Evolutionary conservation across 2,113 vertebrate species (phyloP), one percentile per base, ranked within the genome.

Genomic region (Apeltes quadracus): DNA sequence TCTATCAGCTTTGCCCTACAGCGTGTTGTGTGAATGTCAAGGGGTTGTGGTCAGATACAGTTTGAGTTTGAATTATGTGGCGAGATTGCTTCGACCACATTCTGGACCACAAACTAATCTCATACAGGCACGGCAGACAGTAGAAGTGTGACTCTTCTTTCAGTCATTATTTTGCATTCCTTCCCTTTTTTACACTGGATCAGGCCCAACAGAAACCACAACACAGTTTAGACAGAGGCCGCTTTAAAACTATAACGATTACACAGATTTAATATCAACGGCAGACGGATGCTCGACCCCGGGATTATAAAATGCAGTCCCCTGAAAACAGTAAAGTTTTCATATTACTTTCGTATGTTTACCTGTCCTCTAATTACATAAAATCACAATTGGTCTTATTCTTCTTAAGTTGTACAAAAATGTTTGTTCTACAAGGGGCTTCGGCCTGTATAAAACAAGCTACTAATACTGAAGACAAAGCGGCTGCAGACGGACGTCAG

Each of bases 31-130:
- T 87, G 63, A 75, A 79, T 61, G 69, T 76, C 56, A 67, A 62
- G 32, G 36, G 51, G 38, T 29, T 87, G 88, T 65, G 88, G 90
- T 91, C 77, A 59, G 75, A 70, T 76, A 69, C 22, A 34, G 75
- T 80, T 69, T 41, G 75, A 83, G 57, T 82, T 34, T 65, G 44
- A 66, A 72, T 78, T 57, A 75, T 84, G 85, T 58, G 84, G 86
- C 79, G 55, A 68, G 56, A 82, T 73, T 68, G 55, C 54, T 69
- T 41, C 12, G 71, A 69, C 75, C 79, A 72, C 77, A 77, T 39
- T 55, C 32, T 58, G 38, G 55, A 82, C 83, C 75, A 72, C 83
- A 82, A 44, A 58, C 54, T 62, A n/a, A 67, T 79, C 72, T 87
- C 69, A 79, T 76, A 48, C 72, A 79, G 83, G 80, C 69, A 74